A percentile compares a stretch with the other conserved stretches of the same genome.
phyloP scores from a whole-genome alignment of 2,113 vertebrate genomes.

The Neolamprologus ventralis region DNA sequence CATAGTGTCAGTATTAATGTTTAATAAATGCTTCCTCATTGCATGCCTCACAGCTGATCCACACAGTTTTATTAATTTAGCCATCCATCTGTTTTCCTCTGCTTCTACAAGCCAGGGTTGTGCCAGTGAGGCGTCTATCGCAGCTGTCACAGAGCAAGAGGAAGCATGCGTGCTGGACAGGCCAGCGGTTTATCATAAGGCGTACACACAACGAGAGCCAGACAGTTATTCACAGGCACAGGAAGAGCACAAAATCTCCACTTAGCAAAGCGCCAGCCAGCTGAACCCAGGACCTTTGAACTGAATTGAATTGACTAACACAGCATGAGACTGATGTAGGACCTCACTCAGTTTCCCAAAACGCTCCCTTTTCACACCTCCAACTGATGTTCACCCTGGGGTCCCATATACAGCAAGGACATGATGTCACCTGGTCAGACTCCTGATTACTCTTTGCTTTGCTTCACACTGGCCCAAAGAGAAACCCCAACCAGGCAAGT shows the following conservation, averaged over 20 bases:
- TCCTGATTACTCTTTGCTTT: background rate
- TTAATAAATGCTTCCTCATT: background rate
- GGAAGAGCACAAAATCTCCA: background rate
- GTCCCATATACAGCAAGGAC: background rate
- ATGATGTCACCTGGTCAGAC: background rate
- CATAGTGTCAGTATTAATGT: background rate
- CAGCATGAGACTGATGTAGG: background rate
- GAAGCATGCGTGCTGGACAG: background rate
- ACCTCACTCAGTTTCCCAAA: background rate
- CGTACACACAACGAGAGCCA: background rate
- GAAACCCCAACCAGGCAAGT: background rate
- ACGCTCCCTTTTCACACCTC: background rate
- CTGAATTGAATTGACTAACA: background rate
- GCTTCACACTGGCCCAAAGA: background rate
- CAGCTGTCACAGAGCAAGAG: background rate
- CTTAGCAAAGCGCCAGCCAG: background rate
- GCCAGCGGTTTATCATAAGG: background rate
- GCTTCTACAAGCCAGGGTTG: background rate
- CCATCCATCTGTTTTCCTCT: background rate
- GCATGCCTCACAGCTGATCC: background rate
- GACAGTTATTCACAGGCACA: background rate
- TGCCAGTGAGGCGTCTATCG: background rate
- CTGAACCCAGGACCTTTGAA: background rate
- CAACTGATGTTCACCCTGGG: background rate
- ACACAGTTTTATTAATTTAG: background rate